phyloP scores from a whole-genome alignment of 2,888 invertebrate genomes.

The Leptinotarsa rubiginosa region DNA sequence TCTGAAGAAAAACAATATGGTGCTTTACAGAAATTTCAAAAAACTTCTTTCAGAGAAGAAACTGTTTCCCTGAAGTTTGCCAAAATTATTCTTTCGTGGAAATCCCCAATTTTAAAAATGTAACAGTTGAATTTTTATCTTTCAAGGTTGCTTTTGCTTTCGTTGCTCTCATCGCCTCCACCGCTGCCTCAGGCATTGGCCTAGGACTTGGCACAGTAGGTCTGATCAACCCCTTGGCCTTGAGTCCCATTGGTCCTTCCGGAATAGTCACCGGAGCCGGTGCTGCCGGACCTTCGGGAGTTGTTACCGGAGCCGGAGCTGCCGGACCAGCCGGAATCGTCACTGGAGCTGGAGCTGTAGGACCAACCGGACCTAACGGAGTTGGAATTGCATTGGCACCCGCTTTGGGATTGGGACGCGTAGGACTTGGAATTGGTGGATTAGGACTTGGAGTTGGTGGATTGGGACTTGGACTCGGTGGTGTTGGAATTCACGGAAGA shows the following conservation, averaged over 20 bases:
- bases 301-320: conserved; percentile 45
- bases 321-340: conserved; percentile 43
- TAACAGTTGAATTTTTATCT: conserved; percentile 3
- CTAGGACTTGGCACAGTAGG: conserved; percentile 24
- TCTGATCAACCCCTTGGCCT: conserved; percentile 27
- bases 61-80: neutral
- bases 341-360: conserved; percentile 41
- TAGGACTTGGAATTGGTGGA: conserved; percentile 30
- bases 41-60: too few relatives aligned
- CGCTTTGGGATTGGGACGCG: conserved; percentile 34
- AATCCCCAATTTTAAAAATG: neutral
- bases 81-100: neutral
- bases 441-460: conserved; percentile 16
- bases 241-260: conserved; percentile 40
- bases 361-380: conserved; percentile 42
- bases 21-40: too few relatives aligned
- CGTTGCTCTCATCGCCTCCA: conserved; percentile 26
- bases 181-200: conserved; percentile 28
- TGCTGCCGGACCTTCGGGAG: conserved; percentile 46
- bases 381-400: neutral
- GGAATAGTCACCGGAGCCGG: conserved; percentile 47
- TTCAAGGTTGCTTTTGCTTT: conserved; percentile 21
- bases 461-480: conserved; percentile 17
- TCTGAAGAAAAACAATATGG: too few relatives aligned
- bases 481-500: conserved; percentile 5